A percentile compares a stretch with the other conserved stretches of the same genome.
These are phyloP conservation scores for Epiblema foenella DNA, from an alignment of 2,888 invertebrate genomes.

Conservation along the genomic window DNA sequence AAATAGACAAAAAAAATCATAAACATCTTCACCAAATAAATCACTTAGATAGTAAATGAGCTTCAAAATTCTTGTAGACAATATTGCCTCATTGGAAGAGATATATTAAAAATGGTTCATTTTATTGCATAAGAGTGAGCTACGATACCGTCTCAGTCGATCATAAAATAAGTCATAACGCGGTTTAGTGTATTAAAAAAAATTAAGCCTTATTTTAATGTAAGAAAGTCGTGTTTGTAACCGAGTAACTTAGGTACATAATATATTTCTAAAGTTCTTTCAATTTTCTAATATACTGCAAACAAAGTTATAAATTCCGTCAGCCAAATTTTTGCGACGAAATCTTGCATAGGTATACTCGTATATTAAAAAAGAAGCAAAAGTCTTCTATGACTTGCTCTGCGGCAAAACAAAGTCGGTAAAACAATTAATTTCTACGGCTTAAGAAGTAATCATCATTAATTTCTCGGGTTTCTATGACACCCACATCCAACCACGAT, in stretches of 20 bases:
- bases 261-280: background rate
- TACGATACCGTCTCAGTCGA: constrained; percentile 24
- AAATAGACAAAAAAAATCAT: constrained; percentile 26
- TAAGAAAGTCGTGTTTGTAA: background rate
- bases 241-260: background rate
- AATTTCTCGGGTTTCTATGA: constrained; percentile 50
- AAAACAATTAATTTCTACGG: constrained; percentile 32
- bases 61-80: constrained; percentile 42
- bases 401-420: constrained; percentile 26
- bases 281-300: constrained; percentile 14
- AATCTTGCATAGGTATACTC: background rate
- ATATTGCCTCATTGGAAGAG: constrained; percentile 45
- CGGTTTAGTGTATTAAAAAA: background rate
- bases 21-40: constrained; percentile 42
- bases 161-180: background rate
- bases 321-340: background rate
- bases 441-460: constrained; percentile 47
- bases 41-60: constrained; percentile 35
- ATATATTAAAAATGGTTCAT: constrained; percentile 47
- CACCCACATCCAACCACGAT: constrained; percentile 59
- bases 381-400: background rate
- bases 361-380: background rate
- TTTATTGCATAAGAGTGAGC: constrained; percentile 48
- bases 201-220: background rate
- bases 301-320: constrained; percentile 10